Percentiles rank a stretch among this genome's conserved stretches.
These are phyloP conservation scores for Oscheius sp. DNA, from an alignment of 2,888 invertebrate species.

Conservation along the genomic window DNA sequence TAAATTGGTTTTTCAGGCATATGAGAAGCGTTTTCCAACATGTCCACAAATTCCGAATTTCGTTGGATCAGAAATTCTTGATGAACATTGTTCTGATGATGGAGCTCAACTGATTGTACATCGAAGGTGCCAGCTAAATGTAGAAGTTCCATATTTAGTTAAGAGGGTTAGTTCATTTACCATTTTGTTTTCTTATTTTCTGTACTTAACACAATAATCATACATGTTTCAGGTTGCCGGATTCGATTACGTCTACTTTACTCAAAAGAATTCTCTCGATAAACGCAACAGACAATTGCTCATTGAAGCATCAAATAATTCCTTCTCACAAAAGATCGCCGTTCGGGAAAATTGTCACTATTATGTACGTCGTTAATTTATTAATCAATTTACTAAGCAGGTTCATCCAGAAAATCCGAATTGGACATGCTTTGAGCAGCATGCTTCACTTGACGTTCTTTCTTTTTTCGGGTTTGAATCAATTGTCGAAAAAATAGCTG, in stretches of 20 bases:
- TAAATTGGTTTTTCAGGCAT: slow-evolving; percentile 79
- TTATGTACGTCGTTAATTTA: slow-evolving; percentile 78
- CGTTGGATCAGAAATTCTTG: slow-evolving; percentile 80
- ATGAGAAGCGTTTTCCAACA: slow-evolving; percentile 89
- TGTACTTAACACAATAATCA: slow-evolving; percentile 30
- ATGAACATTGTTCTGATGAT: slow-evolving; percentile 82
- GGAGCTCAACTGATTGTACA: slow-evolving; percentile 81
- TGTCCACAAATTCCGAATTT: slow-evolving; percentile 94
- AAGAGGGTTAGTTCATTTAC: slow-evolving; percentile 79
- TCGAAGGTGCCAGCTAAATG: slow-evolving; percentile 86
- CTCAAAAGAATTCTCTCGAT: slow-evolving; percentile 87
- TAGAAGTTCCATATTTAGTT: slow-evolving; percentile 90
- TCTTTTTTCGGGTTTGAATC: slow-evolving; percentile 93
- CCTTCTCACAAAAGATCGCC: slow-evolving; percentile 84
- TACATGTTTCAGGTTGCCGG: slow-evolving; percentile 81
- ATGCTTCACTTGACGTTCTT: slow-evolving; percentile 88
- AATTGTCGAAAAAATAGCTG: slow-evolving; percentile 91
- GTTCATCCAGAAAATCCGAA: slow-evolving; percentile 90
- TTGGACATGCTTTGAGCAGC: slow-evolving; percentile 96
- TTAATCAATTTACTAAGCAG: slow-evolving; percentile 72
- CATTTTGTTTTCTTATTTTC: background rate
- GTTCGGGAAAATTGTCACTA: slow-evolving; percentile 88
- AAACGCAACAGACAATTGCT: slow-evolving; percentile 81
- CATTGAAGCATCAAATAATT: slow-evolving; percentile 91
- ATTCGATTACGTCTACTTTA: slow-evolving; percentile 88